Conservation (phyloP, 2,113 vertebrate genomes). For the Oriolus oriolus region DNA sequence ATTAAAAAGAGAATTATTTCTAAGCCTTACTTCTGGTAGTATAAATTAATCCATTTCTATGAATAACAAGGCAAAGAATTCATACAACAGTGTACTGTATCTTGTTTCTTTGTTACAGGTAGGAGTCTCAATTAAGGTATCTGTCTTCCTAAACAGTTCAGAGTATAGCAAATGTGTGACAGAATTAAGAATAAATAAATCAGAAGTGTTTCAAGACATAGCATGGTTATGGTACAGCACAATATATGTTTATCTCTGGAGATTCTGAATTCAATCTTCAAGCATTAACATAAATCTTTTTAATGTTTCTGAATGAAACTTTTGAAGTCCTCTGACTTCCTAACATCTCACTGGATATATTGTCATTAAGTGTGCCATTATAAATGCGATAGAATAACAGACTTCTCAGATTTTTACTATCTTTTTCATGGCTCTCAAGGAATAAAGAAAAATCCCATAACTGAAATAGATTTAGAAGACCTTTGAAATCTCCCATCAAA, state of each 20-base stretch:
- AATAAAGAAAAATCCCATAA: not conserved
- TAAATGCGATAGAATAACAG: not conserved
- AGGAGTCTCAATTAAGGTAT: not conserved
- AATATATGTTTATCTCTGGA: not conserved
- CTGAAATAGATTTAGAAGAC: not conserved
- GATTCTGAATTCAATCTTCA: not conserved
- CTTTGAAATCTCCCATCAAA: not conserved
- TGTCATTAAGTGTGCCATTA: not conserved
- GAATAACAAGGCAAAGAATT: not conserved
- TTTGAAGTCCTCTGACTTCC: not conserved
- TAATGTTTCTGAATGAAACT: not conserved
- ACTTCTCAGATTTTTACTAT: not conserved
- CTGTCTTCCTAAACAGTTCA: not conserved
- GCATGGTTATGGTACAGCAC: not conserved
- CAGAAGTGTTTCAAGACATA: not conserved
- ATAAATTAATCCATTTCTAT: not conserved
- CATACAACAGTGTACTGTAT: not conserved
- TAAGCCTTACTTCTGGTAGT: not conserved
- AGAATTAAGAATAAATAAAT: slow-evolving; percentile 5
- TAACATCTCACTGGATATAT: not conserved
- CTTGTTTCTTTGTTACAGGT: not conserved
- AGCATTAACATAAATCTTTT: not conserved
- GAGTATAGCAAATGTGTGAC: not conserved
- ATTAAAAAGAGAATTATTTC: not conserved
- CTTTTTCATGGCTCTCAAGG: not conserved